Evolutionary conservation across 2,797 vertebrate genomes (phyloP).

Genomic region (Halcyon badia): DNA sequence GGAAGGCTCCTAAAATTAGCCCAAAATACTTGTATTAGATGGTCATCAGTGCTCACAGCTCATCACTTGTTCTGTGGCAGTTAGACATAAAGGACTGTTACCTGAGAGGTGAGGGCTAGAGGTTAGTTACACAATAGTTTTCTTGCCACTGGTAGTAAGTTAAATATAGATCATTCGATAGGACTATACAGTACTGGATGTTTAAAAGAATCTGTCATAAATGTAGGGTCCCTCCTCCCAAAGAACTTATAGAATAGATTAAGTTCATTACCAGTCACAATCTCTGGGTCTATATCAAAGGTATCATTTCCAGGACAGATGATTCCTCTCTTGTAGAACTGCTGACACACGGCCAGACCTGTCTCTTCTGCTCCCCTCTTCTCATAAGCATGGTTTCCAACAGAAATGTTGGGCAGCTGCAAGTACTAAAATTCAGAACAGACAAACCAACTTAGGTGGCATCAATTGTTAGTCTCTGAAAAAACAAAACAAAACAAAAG

Average conservation of each 20-base stretch:
- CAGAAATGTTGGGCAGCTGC: conserved; percentile 85
- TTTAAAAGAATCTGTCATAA: neutral
- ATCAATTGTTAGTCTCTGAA: neutral
- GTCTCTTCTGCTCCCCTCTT: conserved; percentile 74
- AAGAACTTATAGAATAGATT: neutral
- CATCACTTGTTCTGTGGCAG: neutral
- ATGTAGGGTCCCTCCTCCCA: neutral
- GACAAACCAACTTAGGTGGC: neutral
- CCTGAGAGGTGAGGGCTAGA: neutral
- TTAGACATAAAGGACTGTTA: neutral
- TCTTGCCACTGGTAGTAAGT: neutral
- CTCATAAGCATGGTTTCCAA: conserved; percentile 91
- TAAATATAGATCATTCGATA: neutral
- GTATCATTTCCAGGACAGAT: conserved; percentile 90
- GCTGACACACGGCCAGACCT: conserved; percentile 88
- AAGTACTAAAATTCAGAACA: conserved; percentile 83
- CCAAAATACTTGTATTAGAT: neutral
- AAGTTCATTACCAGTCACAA: conserved; percentile 86
- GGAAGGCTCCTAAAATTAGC: neutral
- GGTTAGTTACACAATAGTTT: neutral
- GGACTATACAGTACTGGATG: neutral
- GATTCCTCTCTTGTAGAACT: conserved; percentile 88
- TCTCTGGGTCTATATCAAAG: conserved; percentile 90
- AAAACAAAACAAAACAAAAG: neutral
- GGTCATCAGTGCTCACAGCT: neutral